Conservation (phyloP, 1,140 invertebrate species). For the Drosophila parabipectinata region DNA sequence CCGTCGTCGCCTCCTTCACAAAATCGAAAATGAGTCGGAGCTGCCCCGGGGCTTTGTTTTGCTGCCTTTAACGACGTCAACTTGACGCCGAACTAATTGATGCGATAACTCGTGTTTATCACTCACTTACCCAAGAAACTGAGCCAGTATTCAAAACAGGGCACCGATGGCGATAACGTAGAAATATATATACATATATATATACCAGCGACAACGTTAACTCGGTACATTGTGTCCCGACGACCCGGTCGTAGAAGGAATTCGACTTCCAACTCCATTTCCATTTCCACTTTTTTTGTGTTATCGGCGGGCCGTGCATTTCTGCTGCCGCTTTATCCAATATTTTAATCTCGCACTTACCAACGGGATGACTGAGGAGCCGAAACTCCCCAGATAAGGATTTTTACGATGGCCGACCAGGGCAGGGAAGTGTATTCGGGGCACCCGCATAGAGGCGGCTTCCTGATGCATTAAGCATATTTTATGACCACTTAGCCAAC, state of each 20-base stretch:
- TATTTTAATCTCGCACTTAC: conserved; percentile 82
- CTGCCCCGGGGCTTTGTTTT: conserved; percentile 54
- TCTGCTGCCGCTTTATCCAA: conserved; percentile 74
- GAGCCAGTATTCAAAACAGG: conserved; percentile 64
- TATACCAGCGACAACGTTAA: too few relatives aligned
- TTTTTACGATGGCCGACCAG: conserved; percentile 48
- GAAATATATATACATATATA: conserved; percentile 17
- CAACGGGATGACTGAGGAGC: conserved; percentile 56
- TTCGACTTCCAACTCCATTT: conserved; percentile 56
- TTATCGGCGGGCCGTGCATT: conserved; percentile 58
- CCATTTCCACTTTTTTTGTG: conserved; percentile 55
- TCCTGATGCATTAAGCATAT: conserved; percentile 81
- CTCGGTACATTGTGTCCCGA: too few relatives aligned
- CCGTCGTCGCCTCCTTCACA: neutral
- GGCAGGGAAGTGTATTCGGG: conserved; percentile 21
- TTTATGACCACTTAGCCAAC: conserved; percentile 75
- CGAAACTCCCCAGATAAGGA: conserved; percentile 56
- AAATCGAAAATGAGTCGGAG: conserved; percentile 34
- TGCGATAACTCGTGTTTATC: conserved; percentile 82
- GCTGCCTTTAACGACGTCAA: conserved; percentile 77
- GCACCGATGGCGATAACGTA: conserved; percentile 71
- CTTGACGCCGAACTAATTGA: conserved; percentile 82
- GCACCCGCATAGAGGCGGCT: conserved; percentile 70
- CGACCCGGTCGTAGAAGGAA: conserved; percentile 11
- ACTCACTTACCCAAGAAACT: conserved; percentile 64